These are phyloP conservation scores for Forbesichthys papilliferus DNA, from an alignment of 2,113 vertebrate species.

Conservation along the genomic window DNA sequence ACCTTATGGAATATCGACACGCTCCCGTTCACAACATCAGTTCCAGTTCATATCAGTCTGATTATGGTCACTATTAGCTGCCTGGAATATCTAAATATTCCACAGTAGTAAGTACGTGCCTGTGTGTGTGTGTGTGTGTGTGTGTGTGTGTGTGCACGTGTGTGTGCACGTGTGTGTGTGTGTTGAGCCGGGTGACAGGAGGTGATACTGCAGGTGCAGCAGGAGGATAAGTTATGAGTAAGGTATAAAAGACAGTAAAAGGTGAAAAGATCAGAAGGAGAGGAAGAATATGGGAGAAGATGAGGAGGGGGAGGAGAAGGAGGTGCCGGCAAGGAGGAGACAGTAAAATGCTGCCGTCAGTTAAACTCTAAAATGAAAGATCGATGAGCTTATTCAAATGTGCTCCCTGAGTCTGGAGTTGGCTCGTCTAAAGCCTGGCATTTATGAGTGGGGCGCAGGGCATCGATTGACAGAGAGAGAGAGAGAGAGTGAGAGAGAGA, in stretches of 20 bases:
- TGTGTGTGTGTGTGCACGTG: too few relatives aligned
- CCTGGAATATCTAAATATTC: too few relatives aligned
- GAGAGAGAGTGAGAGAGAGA: slow-evolving; percentile 3
- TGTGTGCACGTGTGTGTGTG: neutral
- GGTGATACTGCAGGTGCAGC: slow-evolving; percentile 1
- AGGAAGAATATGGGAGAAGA: neutral
- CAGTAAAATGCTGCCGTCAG: slow-evolving; percentile 74
- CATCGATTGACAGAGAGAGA: slow-evolving; percentile 61
- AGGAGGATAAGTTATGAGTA: slow-evolving; percentile 53
- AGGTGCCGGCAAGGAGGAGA: slow-evolving; percentile 15
- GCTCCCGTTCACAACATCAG: too few relatives aligned
- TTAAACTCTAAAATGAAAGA: slow-evolving; percentile 78
- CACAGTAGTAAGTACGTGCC: too few relatives aligned
- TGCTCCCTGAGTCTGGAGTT: slow-evolving; percentile 66
- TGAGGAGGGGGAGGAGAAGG: neutral
- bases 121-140: too few relatives aligned
- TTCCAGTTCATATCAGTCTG: too few relatives aligned
- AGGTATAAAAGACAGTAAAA: slow-evolving; percentile 31
- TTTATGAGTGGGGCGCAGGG: slow-evolving; percentile 67
- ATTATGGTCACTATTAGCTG: too few relatives aligned
- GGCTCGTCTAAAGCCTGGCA: slow-evolving; percentile 69
- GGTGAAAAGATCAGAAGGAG: slow-evolving; percentile 52
- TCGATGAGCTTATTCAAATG: slow-evolving; percentile 78
- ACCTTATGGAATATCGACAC: too few relatives aligned
- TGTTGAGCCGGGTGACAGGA: slow-evolving; percentile 31